These are phyloP conservation scores for Brachypteracias leptosomus DNA, from an alignment of 2,113 vertebrate species.

Conservation along the genomic window DNA sequence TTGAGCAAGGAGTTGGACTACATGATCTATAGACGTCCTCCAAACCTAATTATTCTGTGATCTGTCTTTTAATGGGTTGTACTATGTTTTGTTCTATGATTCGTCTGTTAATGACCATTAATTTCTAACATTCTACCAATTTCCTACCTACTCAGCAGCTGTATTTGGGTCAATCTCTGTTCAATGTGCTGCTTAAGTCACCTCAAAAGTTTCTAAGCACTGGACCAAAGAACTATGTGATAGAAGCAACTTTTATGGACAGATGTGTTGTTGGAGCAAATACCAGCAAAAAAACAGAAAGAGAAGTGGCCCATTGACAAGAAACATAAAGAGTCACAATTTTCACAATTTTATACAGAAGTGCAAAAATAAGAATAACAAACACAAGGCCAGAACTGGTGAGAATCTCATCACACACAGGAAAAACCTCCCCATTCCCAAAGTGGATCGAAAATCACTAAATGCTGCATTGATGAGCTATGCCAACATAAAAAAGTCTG, in stretches of 20 bases:
- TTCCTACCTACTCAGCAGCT: neutral
- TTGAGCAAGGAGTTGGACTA: neutral
- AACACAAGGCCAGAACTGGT: neutral
- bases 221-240: accelerated
- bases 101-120: neutral
- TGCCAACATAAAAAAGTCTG: neutral
- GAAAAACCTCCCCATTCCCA: neutral
- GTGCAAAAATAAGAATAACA: neutral
- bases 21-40: neutral
- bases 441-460: neutral
- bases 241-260: neutral
- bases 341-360: neutral
- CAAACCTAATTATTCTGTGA: neutral
- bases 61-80: neutral
- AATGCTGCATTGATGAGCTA: neutral
- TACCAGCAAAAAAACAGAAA: neutral
- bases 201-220: neutral
- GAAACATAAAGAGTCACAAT: neutral
- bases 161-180: neutral
- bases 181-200: neutral
- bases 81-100: neutral
- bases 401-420: neutral
- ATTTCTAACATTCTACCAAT: neutral
- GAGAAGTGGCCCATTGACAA: neutral
- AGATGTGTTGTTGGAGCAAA: neutral